A percentile compares a stretch with the other conserved stretches of the same genome.
These are phyloP conservation scores for Zaprionus davidi DNA, from an alignment of 1,140 invertebrate species.

Conservation along the genomic window DNA sequence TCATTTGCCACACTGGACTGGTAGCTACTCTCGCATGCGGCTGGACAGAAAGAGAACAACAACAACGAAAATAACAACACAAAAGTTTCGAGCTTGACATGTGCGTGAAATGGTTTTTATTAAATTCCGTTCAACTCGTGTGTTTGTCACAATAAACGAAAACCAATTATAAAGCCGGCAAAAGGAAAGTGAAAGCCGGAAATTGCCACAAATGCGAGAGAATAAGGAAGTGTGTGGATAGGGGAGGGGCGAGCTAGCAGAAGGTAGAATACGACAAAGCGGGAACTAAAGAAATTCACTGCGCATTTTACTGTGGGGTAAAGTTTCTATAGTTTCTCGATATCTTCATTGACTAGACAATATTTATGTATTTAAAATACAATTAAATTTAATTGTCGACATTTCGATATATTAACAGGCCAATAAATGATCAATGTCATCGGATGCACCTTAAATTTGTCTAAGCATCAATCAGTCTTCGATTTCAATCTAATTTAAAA, in stretches of 20 bases:
- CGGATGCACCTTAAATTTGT: no score
- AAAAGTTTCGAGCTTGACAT: constrained; percentile 32
- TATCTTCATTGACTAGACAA: no score
- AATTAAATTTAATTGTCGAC: no score
- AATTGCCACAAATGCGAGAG: constrained; percentile 45
- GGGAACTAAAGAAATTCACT: background rate
- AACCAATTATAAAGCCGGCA: constrained; percentile 68
- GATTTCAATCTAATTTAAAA: no score
- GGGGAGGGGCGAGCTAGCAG: no score
- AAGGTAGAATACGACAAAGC: background rate
- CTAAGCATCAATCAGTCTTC: no score
- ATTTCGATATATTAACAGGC: no score
- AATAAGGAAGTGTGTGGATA: background rate
- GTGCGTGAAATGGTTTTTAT: constrained; percentile 48
- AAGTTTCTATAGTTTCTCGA: no score
- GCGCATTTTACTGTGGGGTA: background rate
- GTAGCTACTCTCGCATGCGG: background rate
- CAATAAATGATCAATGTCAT: no score
- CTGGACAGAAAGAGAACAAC: background rate
- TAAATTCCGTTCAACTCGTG: constrained; percentile 59
- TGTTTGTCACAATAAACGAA: constrained; percentile 63
- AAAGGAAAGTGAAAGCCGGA: constrained; percentile 62
- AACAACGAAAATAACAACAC: background rate
- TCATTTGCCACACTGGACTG: background rate
- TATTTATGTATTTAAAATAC: no score